Conservation (phyloP, 2,797 vertebrate species). For the Mareca penelope region DNA sequence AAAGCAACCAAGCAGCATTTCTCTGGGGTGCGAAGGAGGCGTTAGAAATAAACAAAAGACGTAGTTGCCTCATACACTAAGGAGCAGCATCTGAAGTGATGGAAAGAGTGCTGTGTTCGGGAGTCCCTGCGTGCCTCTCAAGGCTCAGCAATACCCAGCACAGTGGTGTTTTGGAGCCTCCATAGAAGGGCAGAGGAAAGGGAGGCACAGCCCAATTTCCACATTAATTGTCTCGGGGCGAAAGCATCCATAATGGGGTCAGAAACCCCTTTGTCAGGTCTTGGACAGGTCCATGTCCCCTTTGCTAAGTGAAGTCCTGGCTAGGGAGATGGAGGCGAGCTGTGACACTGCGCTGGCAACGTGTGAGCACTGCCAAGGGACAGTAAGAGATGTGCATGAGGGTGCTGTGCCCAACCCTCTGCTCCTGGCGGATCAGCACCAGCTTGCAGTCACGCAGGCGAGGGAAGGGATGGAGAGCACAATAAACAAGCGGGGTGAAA, state of each 20-base stretch:
- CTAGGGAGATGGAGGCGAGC: not conserved
- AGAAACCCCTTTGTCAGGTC: not conserved
- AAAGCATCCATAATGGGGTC: not conserved
- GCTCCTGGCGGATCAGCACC: not conserved
- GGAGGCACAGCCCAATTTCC: not conserved
- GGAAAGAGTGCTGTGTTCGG: not conserved
- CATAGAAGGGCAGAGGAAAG: not conserved
- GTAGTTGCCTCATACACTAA: not conserved
- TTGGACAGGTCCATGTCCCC: not conserved
- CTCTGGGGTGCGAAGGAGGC: not conserved
- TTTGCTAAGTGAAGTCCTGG: not conserved
- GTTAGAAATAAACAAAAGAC: slow-evolving; percentile 4
- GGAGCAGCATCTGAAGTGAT: not conserved
- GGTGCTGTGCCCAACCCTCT: not conserved
- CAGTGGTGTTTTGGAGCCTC: not conserved
- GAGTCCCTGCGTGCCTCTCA: not conserved
- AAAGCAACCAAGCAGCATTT: not conserved
- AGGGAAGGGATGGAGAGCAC: not conserved
- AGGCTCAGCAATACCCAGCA: not conserved
- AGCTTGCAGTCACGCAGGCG: not conserved
- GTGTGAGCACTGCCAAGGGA: fast-evolving
- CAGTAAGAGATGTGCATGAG: not conserved
- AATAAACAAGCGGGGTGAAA: not conserved
- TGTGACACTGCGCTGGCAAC: fast-evolving
- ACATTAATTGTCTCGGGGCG: not conserved